A percentile compares a stretch with the other conserved stretches of the same genome.
These are phyloP conservation scores for Syrphus vitripennis DNA, from an alignment of 2,888 invertebrate species.

Conservation along the genomic window DNA sequence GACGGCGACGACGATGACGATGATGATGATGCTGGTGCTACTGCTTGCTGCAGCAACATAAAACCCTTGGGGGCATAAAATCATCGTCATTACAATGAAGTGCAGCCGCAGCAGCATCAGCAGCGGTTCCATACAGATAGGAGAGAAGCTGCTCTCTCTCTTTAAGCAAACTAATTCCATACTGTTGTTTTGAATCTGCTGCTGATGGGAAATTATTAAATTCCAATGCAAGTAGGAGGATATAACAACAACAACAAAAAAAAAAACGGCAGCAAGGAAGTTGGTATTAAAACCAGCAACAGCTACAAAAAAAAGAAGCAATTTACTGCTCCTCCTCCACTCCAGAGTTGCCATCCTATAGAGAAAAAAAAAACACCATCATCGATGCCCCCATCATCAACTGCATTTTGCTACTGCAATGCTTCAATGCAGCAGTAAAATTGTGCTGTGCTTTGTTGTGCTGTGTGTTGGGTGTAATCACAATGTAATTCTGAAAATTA, in stretches of 20 bases:
- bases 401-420: slow-evolving; percentile 60
- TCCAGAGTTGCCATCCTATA: slow-evolving; percentile 48
- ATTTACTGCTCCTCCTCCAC: slow-evolving; percentile 55
- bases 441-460: slow-evolving; percentile 24
- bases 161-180: slow-evolving; percentile 53
- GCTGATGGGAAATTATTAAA: slow-evolving; percentile 69
- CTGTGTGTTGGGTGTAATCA: slow-evolving; percentile 63
- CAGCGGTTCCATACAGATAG: slow-evolving; percentile 20
- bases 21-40: slow-evolving; percentile 33
- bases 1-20: not conserved
- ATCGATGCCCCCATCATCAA: slow-evolving; percentile 26
- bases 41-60: slow-evolving; percentile 15
- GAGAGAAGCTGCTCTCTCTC: slow-evolving; percentile 26
- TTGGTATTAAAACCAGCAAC: slow-evolving; percentile 23
- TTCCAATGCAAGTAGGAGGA: slow-evolving; percentile 71
- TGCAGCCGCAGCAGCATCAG: slow-evolving; percentile 60
- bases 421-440: not conserved
- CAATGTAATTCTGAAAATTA: slow-evolving; percentile 70
- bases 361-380: slow-evolving; percentile 17
- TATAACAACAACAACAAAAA: too few relatives aligned
- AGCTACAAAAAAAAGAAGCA: slow-evolving; percentile 7
- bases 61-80: slow-evolving; percentile 57
- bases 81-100: slow-evolving; percentile 71
- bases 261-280: slow-evolving; percentile 38
- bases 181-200: slow-evolving; percentile 17